Evolutionary conservation across 2,888 invertebrate genomes (phyloP), one percentile per base, ranked within the genome.

Genomic region (Lasioglossum pauxillum): DNA sequence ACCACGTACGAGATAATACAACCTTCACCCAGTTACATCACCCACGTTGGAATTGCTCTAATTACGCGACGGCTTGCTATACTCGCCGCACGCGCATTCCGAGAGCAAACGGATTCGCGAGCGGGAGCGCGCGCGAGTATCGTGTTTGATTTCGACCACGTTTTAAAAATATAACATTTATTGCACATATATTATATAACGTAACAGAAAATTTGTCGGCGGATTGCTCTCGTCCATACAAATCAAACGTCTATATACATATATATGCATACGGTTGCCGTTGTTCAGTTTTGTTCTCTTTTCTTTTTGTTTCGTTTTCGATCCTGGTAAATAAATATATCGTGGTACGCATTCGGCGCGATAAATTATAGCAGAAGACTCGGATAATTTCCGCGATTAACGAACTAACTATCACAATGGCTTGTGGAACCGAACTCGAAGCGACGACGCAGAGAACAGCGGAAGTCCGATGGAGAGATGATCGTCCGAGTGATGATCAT

Each of bases 101-200:
- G 67, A 74, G 38, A 69, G 31, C 69, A 41, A 69, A 69, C 69
- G n/a, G 41, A 69, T 64, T 64, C 31, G 64, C 67, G 38, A 69
- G 16, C 35, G 38, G 23, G 35, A 38, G 53, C 72, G 57, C 64
- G 35, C 12, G 60, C n/a, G 46, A 38, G 23, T 16, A 27, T 64
- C 67, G 67, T 35, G 67, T 67, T 67, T 35, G 19, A 16, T 35
- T 67, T 67, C 35, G 19, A 67, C 35, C 35, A 60, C n/a, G 41
- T 35, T 78, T 87, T 85, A 92, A 92, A 92, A 92, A 92, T 92
- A 91, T 90, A 91, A 89, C 85, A 85, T 92, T 92, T 92, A 92
- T 92, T 92, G 74, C 49, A 86, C 69, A 88, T 87, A 86, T 64
- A 64, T 64, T 31, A 64, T 64, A 31, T 64, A 64, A 64, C 64